These are phyloP conservation scores for Piscicola geometra DNA, from an alignment of 2,888 invertebrate species.

Conservation along the genomic window DNA sequence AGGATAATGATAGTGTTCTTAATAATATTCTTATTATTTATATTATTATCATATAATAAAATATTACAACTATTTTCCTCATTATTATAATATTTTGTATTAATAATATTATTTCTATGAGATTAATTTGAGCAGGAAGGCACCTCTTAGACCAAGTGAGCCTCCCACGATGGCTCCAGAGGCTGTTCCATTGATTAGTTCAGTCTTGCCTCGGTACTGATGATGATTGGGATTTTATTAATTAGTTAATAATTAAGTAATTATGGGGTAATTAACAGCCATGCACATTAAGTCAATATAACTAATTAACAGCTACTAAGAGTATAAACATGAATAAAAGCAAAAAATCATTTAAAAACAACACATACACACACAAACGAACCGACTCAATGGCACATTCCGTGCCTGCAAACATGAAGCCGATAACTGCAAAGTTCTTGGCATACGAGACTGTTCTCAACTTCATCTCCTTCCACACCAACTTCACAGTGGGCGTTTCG, in stretches of 20 bases:
- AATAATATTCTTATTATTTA: too few relatives aligned
- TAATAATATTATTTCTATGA: too few relatives aligned
- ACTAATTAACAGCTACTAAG: not conserved
- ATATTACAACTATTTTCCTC: not conserved
- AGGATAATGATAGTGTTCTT: too few relatives aligned
- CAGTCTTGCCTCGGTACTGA: constrained; percentile 77
- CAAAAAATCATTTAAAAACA: constrained; percentile 29
- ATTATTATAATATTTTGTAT: not conserved
- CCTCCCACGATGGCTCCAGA: constrained; percentile 92
- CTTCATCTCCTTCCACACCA: constrained; percentile 87
- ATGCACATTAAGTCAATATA: not conserved
- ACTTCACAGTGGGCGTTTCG: constrained; percentile 75
- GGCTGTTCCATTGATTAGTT: constrained; percentile 93
- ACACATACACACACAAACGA: constrained; percentile 45
- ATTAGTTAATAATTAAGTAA: too few relatives aligned
- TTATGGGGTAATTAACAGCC: too few relatives aligned
- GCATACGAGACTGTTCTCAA: constrained; percentile 83
- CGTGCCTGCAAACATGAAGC: constrained; percentile 85
- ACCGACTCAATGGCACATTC: constrained; percentile 92
- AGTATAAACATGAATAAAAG: too few relatives aligned
- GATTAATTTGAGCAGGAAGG: too few relatives aligned
- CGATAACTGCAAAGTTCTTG: constrained; percentile 94
- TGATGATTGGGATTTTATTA: not conserved
- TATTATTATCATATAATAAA: not conserved
- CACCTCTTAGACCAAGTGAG: constrained; percentile 63